Conservation (phyloP, 2,888 invertebrate species). For the Plagodis dolabraria region DNA sequence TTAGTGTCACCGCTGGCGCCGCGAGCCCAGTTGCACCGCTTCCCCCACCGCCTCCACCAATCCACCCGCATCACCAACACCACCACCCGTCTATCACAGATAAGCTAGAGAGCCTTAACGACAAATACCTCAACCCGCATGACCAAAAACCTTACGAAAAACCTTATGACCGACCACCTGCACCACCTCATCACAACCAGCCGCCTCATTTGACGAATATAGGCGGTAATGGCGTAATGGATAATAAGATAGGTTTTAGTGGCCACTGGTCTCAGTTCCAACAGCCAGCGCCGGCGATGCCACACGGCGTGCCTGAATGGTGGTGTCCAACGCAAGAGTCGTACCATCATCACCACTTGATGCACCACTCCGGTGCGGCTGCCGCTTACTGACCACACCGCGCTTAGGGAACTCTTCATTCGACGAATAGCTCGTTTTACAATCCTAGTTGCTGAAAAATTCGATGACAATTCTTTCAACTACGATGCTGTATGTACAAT, state of each 20-base stretch:
- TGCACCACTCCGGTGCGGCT: constrained; percentile 89
- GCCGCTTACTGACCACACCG: constrained; percentile 90
- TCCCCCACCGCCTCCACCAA: constrained; percentile 63
- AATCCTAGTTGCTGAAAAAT: not conserved
- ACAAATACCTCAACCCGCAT: constrained; percentile 80
- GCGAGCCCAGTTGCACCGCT: constrained; percentile 81
- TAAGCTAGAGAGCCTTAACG: constrained; percentile 80
- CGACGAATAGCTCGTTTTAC: constrained; percentile 48
- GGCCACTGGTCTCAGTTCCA: constrained; percentile 89
- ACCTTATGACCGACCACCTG: constrained; percentile 90
- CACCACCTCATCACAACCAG: constrained; percentile 69
- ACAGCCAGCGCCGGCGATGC: constrained; percentile 88
- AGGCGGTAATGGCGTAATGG: constrained; percentile 87
- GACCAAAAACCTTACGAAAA: constrained; percentile 88
- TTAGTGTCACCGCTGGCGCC: constrained; percentile 87
- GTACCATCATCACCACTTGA: constrained; percentile 84
- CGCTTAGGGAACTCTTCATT: constrained; percentile 84
- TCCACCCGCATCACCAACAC: constrained; percentile 64
- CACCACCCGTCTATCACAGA: constrained; percentile 78
- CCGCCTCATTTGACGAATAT: constrained; percentile 72
- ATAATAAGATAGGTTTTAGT: constrained; percentile 85
- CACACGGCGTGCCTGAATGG: constrained; percentile 82
- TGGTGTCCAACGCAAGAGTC: constrained; percentile 82
- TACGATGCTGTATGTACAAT: no score
- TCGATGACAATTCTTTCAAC: not conserved